Percentiles rank a stretch among this genome's conserved stretches.
These are phyloP conservation scores for Orthosia cruda DNA, from an alignment of 2,888 invertebrate genomes.

Conservation along the genomic window DNA sequence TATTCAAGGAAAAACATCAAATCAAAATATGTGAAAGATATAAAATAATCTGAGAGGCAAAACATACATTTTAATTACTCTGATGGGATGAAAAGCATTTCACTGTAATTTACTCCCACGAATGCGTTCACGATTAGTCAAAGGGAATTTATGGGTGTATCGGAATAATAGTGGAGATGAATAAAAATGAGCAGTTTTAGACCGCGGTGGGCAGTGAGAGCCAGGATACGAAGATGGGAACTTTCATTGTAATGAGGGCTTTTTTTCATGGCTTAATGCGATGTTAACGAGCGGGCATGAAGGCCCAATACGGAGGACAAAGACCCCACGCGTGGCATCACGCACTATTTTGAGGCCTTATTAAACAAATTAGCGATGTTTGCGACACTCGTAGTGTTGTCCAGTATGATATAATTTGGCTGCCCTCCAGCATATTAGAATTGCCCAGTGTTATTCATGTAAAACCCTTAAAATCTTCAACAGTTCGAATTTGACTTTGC, in stretches of 20 bases:
- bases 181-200: slow-evolving; percentile 63
- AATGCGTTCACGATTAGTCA: slow-evolving; percentile 51
- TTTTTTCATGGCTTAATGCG: slow-evolving; percentile 75
- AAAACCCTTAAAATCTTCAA: no score
- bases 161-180: slow-evolving; percentile 36
- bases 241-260: slow-evolving; percentile 70
- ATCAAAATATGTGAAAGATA: slow-evolving; percentile 17
- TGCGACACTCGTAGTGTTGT: slow-evolving; percentile 26
- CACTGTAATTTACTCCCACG: slow-evolving; percentile 53
- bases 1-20: background rate
- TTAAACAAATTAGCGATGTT: slow-evolving; percentile 21
- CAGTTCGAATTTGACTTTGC: no score
- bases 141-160: slow-evolving; percentile 51
- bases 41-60: slow-evolving; percentile 37
- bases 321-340: slow-evolving; percentile 30
- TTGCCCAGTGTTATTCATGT: background rate
- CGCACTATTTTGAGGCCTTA: no score
- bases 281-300: slow-evolving; percentile 76
- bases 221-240: slow-evolving; percentile 67
- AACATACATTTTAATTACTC: slow-evolving; percentile 55
- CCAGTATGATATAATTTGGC: slow-evolving; percentile 22
- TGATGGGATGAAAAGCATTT: slow-evolving; percentile 53
- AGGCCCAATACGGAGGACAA: slow-evolving; percentile 66
- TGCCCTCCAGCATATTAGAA: slow-evolving; percentile 9
- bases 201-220: slow-evolving; percentile 47